Percentiles rank a stretch among this genome's conserved stretches.
These are phyloP conservation scores for Arion vulgaris DNA, from an alignment of 1,140 invertebrate genomes.

Conservation along the genomic window DNA sequence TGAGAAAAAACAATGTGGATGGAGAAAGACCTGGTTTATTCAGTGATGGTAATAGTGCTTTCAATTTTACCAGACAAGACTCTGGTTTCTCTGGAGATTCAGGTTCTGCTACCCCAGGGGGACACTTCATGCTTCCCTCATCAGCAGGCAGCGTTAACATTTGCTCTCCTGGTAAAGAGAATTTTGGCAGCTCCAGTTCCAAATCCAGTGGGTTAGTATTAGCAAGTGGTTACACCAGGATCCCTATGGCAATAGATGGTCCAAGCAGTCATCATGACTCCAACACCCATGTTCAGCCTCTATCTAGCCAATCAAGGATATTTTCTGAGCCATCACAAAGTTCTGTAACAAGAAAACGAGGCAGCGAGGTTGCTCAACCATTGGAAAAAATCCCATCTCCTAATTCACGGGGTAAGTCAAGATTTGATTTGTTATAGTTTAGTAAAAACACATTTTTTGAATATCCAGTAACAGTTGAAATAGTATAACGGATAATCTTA, in stretches of 20 bases:
- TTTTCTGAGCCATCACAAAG: constrained; percentile 5
- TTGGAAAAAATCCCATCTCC: constrained; percentile 37
- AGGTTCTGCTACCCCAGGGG: constrained; percentile 14
- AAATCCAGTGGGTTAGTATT: not conserved
- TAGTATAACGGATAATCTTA: too few species aligned
- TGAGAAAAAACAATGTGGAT: not conserved
- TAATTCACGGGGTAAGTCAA: constrained; percentile 7
- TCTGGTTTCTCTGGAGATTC: constrained; percentile 23
- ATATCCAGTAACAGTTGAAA: too few species aligned
- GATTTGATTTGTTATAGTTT: too few species aligned
- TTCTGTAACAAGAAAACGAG: constrained; percentile 2
- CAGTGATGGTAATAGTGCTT: constrained; percentile 33
- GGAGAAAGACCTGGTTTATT: constrained; percentile 31
- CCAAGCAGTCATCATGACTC: not conserved
- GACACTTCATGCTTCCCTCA: constrained; percentile 11
- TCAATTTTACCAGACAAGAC: constrained; percentile 28
- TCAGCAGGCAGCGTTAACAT: constrained; percentile 31
- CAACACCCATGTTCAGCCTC: not conserved
- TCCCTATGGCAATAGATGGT: not conserved
- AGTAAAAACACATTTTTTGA: too few species aligned
- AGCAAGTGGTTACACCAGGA: not conserved
- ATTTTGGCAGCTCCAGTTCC: constrained; percentile 5
- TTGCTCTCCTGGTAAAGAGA: constrained; percentile 39
- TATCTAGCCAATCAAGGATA: not conserved
- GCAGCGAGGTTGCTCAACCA: constrained; percentile 4